A percentile compares a stretch with the other conserved stretches of the same genome.
These are phyloP conservation scores for Conchocele bisecta DNA, from an alignment of 2,888 invertebrate genomes.

Conservation along the genomic window DNA sequence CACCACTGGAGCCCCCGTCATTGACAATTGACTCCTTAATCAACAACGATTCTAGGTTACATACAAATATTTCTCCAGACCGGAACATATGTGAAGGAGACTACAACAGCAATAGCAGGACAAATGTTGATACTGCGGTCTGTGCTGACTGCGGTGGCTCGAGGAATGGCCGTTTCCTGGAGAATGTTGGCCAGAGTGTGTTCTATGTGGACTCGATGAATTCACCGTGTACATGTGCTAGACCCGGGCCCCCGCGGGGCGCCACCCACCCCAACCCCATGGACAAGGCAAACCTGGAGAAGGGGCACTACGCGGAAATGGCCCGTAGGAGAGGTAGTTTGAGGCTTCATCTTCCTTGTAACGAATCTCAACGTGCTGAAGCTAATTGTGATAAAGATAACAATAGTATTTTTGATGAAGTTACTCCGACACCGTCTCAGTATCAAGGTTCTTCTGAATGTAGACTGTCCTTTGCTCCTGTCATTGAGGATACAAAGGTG, in stretches of 20 bases:
- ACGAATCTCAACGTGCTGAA: not conserved
- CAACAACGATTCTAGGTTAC: too few relatives aligned
- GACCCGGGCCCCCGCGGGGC: not conserved
- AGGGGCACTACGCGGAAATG: not conserved
- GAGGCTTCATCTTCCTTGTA: slow-evolving; percentile 6
- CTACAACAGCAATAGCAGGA: too few relatives aligned
- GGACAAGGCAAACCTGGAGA: slow-evolving; percentile 3
- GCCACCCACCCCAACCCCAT: slow-evolving; percentile 5
- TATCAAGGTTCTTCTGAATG: too few relatives aligned
- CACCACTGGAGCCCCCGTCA: too few relatives aligned
- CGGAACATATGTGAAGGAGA: too few relatives aligned
- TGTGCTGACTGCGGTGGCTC: too few relatives aligned
- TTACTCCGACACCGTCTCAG: not conserved
- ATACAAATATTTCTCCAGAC: too few relatives aligned
- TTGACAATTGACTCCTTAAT: too few relatives aligned
- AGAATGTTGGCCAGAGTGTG: slow-evolving; percentile 50
- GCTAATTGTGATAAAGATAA: slow-evolving; percentile 26
- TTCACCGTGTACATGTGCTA: slow-evolving; percentile 42
- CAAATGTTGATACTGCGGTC: too few relatives aligned
- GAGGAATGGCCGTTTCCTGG: too few relatives aligned
- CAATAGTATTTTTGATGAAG: slow-evolving; percentile 20
- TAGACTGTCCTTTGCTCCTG: slow-evolving; percentile 60
- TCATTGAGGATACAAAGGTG: slow-evolving; percentile 60
- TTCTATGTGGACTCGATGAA: slow-evolving; percentile 42
- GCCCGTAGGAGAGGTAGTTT: slow-evolving; percentile 4